Conservation (phyloP, 1,140 invertebrate species). For the Phymorhynchus buccinoides region DNA sequence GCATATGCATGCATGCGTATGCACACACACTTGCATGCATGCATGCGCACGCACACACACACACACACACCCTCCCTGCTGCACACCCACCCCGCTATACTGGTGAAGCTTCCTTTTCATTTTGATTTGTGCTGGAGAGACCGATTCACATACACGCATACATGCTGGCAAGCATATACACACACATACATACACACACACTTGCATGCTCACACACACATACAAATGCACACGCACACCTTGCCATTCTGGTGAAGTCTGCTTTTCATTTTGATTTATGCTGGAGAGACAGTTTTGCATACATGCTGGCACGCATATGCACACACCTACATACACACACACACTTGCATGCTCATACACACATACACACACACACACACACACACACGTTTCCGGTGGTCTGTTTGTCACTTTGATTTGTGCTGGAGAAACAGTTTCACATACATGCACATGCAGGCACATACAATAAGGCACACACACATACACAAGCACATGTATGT, state of each 20-base stretch:
- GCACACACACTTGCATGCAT: not conserved
- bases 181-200: not conserved
- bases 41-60: not conserved
- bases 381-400: no score
- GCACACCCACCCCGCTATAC: conserved; percentile 64
- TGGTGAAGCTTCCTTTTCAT: conserved; percentile 56
- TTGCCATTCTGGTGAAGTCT: no score
- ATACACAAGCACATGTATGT: not conserved
- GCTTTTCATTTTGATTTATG: no score
- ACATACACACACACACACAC: not conserved
- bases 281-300: no score
- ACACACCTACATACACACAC: no score
- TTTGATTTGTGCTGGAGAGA: not conserved
- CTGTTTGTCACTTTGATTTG: no score
- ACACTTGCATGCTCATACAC: not conserved
- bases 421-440: no score
- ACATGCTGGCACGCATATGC: not conserved
- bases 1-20: not conserved
- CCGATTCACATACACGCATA: not conserved
- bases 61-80: conserved; percentile 51
- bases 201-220: not conserved
- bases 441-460: not conserved
- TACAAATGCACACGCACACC: no score
- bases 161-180: not conserved
- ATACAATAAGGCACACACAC: not conserved